Conservation (phyloP, 1,140 invertebrate species). For the Drosophila tristis region DNA sequence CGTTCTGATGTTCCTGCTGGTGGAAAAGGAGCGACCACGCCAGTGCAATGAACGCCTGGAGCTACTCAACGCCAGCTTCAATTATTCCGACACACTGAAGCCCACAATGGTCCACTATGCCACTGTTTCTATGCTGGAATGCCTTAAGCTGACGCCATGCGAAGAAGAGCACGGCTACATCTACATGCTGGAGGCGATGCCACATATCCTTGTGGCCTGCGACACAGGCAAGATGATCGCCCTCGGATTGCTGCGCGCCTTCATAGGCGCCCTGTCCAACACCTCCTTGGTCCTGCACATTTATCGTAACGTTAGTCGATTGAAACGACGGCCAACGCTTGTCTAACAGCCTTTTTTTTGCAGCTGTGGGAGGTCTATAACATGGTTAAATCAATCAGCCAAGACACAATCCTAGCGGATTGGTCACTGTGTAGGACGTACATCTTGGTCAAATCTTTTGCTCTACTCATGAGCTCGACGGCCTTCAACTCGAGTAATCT, state of each 20-base stretch:
- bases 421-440: conserved; percentile 51
- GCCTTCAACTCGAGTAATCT: conserved; percentile 39
- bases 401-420: conserved; percentile 33
- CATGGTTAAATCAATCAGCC: conserved; percentile 48
- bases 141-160: conserved; percentile 15
- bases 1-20: conserved; percentile 33
- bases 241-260: conserved; percentile 40
- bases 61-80: conserved; percentile 54
- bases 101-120: conserved; percentile 66
- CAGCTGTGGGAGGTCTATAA: conserved; percentile 57
- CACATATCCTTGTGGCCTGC: conserved; percentile 57
- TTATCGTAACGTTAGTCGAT: conserved; percentile 53
- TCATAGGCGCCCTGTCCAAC: conserved; percentile 36
- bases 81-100: conserved; percentile 63
- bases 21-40: not conserved
- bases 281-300: conserved; percentile 45
- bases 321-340: too few species aligned
- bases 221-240: conserved; percentile 67
- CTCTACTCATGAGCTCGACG: conserved; percentile 43
- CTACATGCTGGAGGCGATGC: conserved; percentile 50
- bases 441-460: conserved; percentile 43
- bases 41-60: conserved; percentile 25
- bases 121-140: conserved; percentile 37
- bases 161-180: conserved; percentile 35
- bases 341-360: not conserved